Conservation (phyloP, 2,797 vertebrate species). For the Mycteria americana region DNA sequence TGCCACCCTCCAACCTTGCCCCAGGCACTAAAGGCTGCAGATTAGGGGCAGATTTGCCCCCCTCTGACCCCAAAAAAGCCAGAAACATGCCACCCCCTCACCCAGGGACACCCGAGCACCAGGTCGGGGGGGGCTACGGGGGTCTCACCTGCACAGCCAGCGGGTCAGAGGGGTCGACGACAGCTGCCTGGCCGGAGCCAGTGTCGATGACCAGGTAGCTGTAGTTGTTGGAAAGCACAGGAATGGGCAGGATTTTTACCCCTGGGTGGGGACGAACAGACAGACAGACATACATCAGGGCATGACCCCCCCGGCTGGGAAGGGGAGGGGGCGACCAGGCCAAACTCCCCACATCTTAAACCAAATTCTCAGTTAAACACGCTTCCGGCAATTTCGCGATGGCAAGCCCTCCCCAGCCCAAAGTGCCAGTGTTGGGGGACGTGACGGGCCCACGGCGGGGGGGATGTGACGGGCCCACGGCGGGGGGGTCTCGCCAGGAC, state of each 20-base stretch:
- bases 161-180: constrained; percentile 91
- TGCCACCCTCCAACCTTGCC: background rate
- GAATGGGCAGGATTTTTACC: constrained; percentile 92
- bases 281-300: background rate
- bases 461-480: rapidly evolving
- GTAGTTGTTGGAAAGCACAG: constrained; percentile 94
- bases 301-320: rapidly evolving
- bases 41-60: background rate
- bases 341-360: background rate
- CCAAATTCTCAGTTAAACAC: background rate
- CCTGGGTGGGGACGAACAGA: constrained; percentile 68
- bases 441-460: rapidly evolving
- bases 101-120: background rate
- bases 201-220: constrained; percentile 95
- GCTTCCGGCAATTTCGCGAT: rapidly evolving
- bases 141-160: constrained; percentile 86
- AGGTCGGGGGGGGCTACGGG: rapidly evolving
- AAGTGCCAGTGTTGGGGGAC: background rate
- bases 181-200: constrained; percentile 81
- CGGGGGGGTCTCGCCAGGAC: background rate
- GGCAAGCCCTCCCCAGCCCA: background rate
- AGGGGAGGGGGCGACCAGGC: background rate
- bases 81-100: background rate
- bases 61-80: background rate
- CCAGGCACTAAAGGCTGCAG: background rate